phyloP scores from a whole-genome alignment of 1,140 invertebrate genomes.

The Pseudoatta argentina region DNA sequence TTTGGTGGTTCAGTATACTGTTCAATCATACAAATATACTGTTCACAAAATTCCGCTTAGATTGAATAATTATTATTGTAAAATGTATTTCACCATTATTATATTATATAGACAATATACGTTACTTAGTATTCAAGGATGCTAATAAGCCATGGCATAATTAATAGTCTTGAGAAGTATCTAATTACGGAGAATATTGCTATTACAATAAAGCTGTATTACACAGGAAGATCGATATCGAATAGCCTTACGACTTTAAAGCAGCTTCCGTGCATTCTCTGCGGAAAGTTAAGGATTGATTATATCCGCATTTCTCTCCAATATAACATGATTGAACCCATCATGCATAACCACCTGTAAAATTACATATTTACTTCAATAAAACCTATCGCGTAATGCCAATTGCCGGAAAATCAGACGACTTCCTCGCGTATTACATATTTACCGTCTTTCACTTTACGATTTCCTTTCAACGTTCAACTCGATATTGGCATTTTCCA shows the following conservation, averaged over 20 bases:
- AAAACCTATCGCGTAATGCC: conserved; percentile 44
- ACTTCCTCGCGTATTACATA: conserved; percentile 44
- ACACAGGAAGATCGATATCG: conserved; percentile 14
- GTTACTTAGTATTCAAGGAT: not conserved
- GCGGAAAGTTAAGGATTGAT: conserved; percentile 31
- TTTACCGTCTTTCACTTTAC: conserved; percentile 43
- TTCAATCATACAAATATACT: not conserved
- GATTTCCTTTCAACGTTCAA: conserved; percentile 38
- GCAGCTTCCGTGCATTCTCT: conserved; percentile 9
- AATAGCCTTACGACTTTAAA: conserved; percentile 30
- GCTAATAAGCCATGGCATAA: conserved; percentile 18
- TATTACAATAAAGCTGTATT: conserved; percentile 38
- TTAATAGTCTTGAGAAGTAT: conserved; percentile 22
- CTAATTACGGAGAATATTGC: conserved; percentile 39
- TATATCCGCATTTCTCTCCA: conserved; percentile 42
- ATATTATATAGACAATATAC: not conserved
- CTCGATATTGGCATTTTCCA: conserved; percentile 9
- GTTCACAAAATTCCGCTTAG: not conserved
- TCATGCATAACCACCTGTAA: conserved; percentile 52
- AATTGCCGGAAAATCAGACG: conserved; percentile 50
- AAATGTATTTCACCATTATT: not conserved
- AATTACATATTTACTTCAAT: conserved; percentile 55
- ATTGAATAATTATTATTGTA: not conserved
- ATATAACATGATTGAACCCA: conserved; percentile 38
- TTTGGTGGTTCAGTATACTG: not conserved